These are phyloP conservation scores for Rhinopithecus roxellana DNA, from an alignment of 2,113 vertebrate genomes.

Conservation along the genomic window DNA sequence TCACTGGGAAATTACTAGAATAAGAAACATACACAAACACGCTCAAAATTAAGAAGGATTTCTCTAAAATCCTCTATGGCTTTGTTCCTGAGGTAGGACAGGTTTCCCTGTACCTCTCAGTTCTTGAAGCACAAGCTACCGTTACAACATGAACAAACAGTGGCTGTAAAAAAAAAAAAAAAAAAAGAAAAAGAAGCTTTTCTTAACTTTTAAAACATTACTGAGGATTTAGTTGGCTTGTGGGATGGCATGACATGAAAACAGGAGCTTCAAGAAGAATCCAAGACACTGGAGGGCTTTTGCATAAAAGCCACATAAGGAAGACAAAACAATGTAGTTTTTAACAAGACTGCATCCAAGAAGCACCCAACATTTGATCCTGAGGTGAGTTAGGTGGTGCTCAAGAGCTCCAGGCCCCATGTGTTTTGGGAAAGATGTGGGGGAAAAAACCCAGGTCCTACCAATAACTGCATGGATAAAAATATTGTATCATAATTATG, in stretches of 20 bases:
- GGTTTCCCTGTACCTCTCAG: too few relatives aligned
- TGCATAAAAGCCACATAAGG: neutral
- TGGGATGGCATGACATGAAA: too few relatives aligned
- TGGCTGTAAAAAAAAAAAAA: neutral
- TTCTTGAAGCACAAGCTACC: neutral
- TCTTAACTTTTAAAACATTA: neutral
- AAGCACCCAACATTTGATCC: neutral
- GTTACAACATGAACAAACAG: neutral
- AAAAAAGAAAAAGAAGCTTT: neutral
- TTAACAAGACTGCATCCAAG: neutral
- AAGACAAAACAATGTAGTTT: too few relatives aligned
- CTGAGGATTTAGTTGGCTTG: neutral
- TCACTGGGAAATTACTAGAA: neutral
- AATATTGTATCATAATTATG: rapidly evolving
- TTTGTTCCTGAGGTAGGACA: neutral
- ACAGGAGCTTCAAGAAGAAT: neutral
- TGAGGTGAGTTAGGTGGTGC: too few relatives aligned
- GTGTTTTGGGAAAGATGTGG: neutral
- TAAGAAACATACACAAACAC: neutral
- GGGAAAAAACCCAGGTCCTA: neutral
- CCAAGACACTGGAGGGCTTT: neutral
- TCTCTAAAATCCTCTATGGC: neutral
- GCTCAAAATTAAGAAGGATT: neutral
- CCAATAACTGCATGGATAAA: too few relatives aligned
- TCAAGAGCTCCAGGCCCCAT: neutral